A percentile compares a stretch with the other conserved stretches of the same genome.
phyloP scores from a whole-genome alignment of 92 coral and sea anemone genomes.

The Montipora capitata region DNA sequence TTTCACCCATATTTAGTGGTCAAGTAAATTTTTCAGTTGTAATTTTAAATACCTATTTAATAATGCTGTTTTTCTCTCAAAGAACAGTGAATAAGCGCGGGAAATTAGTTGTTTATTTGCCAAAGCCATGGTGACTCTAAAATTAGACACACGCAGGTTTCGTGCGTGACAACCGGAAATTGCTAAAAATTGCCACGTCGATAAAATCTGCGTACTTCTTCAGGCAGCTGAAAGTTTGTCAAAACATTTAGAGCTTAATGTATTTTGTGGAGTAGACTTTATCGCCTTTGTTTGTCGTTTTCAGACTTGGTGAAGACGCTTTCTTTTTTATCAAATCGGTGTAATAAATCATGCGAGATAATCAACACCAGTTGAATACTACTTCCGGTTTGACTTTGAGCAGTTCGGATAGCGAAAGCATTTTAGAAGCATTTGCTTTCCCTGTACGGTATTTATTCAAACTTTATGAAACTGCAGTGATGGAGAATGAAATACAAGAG shows the following conservation, averaged over 20 bases:
- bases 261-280: neutral
- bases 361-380: neutral
- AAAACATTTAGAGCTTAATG: neutral
- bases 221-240: neutral
- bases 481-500: slow-evolving; percentile 80
- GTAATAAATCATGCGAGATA: slow-evolving; percentile 22
- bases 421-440: slow-evolving; percentile 73
- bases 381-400: slow-evolving; percentile 16
- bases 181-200: slow-evolving; percentile 42
- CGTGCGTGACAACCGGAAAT: slow-evolving; percentile 43
- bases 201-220: slow-evolving; percentile 27
- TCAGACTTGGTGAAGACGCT: neutral
- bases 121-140: neutral
- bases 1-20: no score
- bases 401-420: slow-evolving; percentile 55
- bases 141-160: slow-evolving; percentile 31
- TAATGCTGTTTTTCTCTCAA: neutral
- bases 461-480: slow-evolving; percentile 76
- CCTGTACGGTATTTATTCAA: slow-evolving; percentile 82
- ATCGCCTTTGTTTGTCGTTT: no score
- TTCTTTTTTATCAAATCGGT: neutral
- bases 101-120: neutral
- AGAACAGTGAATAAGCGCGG: neutral
- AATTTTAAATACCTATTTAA: neutral
- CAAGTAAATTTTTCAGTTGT: neutral